These are phyloP conservation scores for Eristalis tenax DNA, from an alignment of 2,888 invertebrate species.

Conservation along the genomic window DNA sequence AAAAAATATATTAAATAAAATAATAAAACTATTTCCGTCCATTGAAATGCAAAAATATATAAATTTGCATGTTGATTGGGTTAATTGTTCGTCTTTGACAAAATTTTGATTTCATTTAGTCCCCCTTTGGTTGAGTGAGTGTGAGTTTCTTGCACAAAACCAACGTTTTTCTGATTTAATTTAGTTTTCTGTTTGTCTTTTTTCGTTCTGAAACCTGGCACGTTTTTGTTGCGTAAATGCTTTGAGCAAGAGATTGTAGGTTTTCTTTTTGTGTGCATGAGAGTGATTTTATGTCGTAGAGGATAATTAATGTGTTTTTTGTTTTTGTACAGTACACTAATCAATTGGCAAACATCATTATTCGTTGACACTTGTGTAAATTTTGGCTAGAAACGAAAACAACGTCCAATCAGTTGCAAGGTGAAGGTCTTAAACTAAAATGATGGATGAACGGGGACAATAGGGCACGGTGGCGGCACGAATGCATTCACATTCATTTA, in stretches of 20 bases:
- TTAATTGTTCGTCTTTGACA: slow-evolving; percentile 45
- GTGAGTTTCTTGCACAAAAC: neutral
- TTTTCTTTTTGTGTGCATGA: slow-evolving; percentile 23
- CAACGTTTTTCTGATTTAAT: neutral
- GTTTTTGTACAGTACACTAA: slow-evolving; percentile 2
- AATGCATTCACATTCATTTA: no score
- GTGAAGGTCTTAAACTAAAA: no score
- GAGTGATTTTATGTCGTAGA: slow-evolving; percentile 15
- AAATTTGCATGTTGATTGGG: slow-evolving; percentile 64
- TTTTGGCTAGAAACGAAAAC: neutral
- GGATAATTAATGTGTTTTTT: neutral
- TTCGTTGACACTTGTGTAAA: neutral
- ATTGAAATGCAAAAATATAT: slow-evolving; percentile 45
- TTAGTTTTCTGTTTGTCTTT: neutral
- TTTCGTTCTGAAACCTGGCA: slow-evolving; percentile 2
- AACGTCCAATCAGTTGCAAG: slow-evolving; percentile 27
- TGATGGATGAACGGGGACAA: no score
- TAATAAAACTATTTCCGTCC: slow-evolving; percentile 59
- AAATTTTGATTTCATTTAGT: neutral
- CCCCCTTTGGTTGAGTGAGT: slow-evolving; percentile 1
- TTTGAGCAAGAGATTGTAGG: slow-evolving; percentile 17
- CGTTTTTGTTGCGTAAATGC: slow-evolving; percentile 37
- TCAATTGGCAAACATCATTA: slow-evolving; percentile 43
- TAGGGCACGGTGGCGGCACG: no score
- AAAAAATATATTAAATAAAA: slow-evolving; percentile 14